Base-by-base conservation (phyloP, 2,113 vertebrate species). In the Perognathus longimembris region DNA sequence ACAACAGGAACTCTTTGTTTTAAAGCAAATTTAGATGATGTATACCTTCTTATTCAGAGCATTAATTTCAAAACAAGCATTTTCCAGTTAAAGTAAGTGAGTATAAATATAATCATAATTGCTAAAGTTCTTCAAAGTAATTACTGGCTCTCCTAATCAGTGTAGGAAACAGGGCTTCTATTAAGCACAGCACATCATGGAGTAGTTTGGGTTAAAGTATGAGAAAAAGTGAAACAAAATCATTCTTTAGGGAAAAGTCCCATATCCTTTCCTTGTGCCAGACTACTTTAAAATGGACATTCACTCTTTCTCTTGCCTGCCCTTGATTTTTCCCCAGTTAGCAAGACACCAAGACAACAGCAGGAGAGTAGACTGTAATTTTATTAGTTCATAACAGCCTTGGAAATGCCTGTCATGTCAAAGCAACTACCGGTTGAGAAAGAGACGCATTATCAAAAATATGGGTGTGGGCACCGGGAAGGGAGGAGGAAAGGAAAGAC, bases 401-500 rank as follows among this genome's bases (percentile, higher is more conserved):
- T 85, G 64, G 63, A 93, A 89, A 88, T 81, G 73, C 50, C 64
- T 67, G 66, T 85, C 86, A 69, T 40, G 79, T 69, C 40, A 91
- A 76, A 96, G 84, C 80, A 96, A 73, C 82, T 78, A 40, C 28
- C 40, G 50, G 71, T 17, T 79, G 80, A 93, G 85, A 93, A 76
- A 88, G 82, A 93, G 64, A 83, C 63, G 57, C 50, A 73, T 61
- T 54, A 90, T 95, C 59, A 93, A 73, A 80, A 93, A 63, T n/a
- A 88, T 24, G 59, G 93, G 95, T 74, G 85, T 88, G 85, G 81
- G 45, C 88, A 82, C 0, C 59, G 74, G 77, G 70, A 85, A 94
- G 45, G 61, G 85, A 75, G 40, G 32, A 85, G 50, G 57, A 38
- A 91, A 80, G 83, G 64, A 95, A 89, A 96, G 96, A 88, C 90